phyloP scores from a whole-genome alignment of 1,140 invertebrate genomes.

The Cydia amplana region DNA sequence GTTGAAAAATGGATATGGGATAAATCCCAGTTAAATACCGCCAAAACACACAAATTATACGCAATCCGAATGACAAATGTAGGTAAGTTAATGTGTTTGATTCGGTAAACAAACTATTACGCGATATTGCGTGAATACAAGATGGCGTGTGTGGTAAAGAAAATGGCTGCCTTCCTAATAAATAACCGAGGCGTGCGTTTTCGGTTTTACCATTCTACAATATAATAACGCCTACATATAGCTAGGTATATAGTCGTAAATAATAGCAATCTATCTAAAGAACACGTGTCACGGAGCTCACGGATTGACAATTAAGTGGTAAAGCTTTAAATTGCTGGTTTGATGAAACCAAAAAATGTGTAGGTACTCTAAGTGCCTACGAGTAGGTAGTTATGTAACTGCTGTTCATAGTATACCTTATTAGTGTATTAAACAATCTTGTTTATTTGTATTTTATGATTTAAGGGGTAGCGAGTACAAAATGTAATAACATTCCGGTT shows the following conservation, averaged over 20 bases:
- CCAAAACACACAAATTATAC: background rate
- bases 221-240: background rate
- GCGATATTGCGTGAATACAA: background rate
- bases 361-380: too few species aligned
- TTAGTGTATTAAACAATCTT: too few species aligned
- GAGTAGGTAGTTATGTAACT: too few species aligned
- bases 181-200: background rate
- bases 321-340: too few species aligned
- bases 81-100: background rate
- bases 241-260: background rate
- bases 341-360: background rate
- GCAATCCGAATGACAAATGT: background rate
- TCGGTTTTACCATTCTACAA: background rate
- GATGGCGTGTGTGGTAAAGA: background rate
- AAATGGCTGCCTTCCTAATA: slow-evolving; percentile 9
- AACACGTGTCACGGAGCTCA: background rate
- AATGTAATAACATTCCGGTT: too few species aligned
- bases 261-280: background rate
- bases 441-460: too few species aligned
- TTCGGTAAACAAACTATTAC: background rate
- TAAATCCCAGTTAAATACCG: too few species aligned
- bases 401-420: too few species aligned
- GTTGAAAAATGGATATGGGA: too few species aligned
- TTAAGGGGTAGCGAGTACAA: too few species aligned
- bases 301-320: too few species aligned